phyloP scores from a whole-genome alignment of 2,888 invertebrate species.

The Ganaspis brasiliensis region DNA sequence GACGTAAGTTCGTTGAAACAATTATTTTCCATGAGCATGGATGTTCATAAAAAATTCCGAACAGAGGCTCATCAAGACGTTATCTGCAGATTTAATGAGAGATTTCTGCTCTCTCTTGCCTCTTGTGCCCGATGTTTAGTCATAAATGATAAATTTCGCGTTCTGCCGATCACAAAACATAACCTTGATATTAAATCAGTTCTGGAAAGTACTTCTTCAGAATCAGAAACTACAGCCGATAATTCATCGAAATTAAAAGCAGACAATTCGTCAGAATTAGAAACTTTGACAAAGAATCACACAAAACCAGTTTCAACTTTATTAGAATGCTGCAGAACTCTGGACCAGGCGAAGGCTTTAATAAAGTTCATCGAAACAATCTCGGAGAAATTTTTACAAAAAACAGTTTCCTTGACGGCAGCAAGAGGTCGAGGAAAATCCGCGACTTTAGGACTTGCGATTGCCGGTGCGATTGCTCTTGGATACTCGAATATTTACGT shows the following conservation, averaged over 20 bases:
- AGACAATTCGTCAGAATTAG: conserved; percentile 82
- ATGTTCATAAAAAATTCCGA: conserved; percentile 96
- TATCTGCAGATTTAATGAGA: conserved; percentile 82
- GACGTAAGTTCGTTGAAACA: conserved; percentile 94
- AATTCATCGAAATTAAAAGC: too few relatives aligned
- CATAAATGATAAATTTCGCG: conserved; percentile 80
- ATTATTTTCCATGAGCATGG: conserved; percentile 98
- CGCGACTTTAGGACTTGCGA: conserved; percentile 96
- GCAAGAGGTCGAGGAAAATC: conserved; percentile 99
- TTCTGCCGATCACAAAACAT: conserved; percentile 95
- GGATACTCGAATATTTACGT: conserved; percentile 97
- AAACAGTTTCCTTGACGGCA: conserved; percentile 97
- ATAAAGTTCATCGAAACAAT: conserved; percentile 97
- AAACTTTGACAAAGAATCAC: conserved; percentile 90
- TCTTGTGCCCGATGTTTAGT: conserved; percentile 86
- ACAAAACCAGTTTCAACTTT: conserved; percentile 96
- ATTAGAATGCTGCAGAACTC: conserved; percentile 93
- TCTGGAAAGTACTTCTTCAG: conserved; percentile 82
- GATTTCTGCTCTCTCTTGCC: conserved; percentile 94
- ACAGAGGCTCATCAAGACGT: conserved; percentile 92
- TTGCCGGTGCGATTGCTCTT: conserved; percentile 92
- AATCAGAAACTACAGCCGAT: too few relatives aligned
- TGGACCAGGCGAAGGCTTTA: conserved; percentile 96
- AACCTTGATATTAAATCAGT: conserved; percentile 91
- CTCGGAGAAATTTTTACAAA: conserved; percentile 93